Conservation (phyloP, 2,797 vertebrate species). For the Apogon hyalosoma region DNA sequence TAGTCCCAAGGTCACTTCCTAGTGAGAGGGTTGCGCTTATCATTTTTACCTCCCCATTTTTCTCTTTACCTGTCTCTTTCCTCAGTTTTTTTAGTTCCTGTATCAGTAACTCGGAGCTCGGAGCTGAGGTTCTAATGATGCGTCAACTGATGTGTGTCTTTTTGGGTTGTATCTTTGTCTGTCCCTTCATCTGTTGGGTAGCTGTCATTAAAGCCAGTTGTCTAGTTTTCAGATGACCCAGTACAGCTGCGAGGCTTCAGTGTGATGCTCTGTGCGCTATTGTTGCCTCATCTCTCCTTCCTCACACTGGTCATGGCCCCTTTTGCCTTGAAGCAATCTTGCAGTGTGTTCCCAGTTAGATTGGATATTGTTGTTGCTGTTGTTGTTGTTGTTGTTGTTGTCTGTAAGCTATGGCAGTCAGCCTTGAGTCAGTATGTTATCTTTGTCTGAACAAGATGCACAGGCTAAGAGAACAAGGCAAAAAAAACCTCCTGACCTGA, state of each 20-base stretch:
- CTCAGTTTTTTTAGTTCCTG: slow-evolving; percentile 40
- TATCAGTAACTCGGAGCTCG: slow-evolving; percentile 68
- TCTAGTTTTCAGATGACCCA: slow-evolving; percentile 54
- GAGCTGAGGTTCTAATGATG: slow-evolving; percentile 56
- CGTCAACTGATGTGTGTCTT: slow-evolving; percentile 45
- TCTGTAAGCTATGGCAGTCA: slow-evolving; percentile 67
- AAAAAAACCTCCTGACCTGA: slow-evolving; percentile 49
- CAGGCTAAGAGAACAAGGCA: slow-evolving; percentile 47
- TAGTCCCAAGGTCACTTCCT: slow-evolving; percentile 82
- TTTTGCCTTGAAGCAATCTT: slow-evolving; percentile 70
- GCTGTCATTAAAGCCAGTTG: slow-evolving; percentile 54
- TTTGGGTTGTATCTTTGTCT: slow-evolving; percentile 45
- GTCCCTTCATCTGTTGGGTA: slow-evolving; percentile 33
- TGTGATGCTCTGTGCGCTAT: slow-evolving; percentile 53
- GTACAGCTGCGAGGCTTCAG: slow-evolving; percentile 59
- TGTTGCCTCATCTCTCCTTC: slow-evolving; percentile 63
- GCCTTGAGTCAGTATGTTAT: slow-evolving; percentile 72
- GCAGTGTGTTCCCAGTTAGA: slow-evolving; percentile 61
- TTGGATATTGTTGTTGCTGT: slow-evolving; percentile 65
- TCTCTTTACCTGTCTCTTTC: slow-evolving; percentile 51
- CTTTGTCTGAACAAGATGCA: slow-evolving; percentile 70
- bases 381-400: slow-evolving; percentile 52
- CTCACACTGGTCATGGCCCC: slow-evolving; percentile 65
- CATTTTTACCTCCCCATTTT: slow-evolving; percentile 48
- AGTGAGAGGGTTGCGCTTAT: slow-evolving; percentile 78